Percentiles rank a stretch among this genome's conserved stretches.
These are phyloP conservation scores for Bubo blakistoni DNA, from an alignment of 2,113 vertebrate genomes.

Conservation along the genomic window DNA sequence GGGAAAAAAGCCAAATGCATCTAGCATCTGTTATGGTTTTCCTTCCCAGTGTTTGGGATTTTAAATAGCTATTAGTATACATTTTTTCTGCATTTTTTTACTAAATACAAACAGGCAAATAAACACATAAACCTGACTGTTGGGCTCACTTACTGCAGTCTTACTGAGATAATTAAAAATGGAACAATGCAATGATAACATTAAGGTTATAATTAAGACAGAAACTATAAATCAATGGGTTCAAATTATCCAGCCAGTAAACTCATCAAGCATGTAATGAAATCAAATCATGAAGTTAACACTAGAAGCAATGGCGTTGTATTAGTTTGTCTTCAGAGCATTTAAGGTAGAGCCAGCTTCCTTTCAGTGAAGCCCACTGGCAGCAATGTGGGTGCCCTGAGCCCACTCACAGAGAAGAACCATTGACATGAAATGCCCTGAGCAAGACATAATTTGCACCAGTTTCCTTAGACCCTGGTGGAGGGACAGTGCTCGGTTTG, in stretches of 20 bases:
- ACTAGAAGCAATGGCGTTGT: not conserved
- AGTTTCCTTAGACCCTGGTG: not conserved
- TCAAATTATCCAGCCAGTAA: not conserved
- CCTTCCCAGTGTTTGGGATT: not conserved
- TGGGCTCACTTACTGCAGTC: not conserved
- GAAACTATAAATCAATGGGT: conserved; percentile 17
- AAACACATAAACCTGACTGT: not conserved
- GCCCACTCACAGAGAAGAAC: not conserved
- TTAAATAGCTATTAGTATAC: not conserved
- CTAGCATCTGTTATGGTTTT: not conserved
- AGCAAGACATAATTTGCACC: not conserved
- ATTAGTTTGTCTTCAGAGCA: not conserved
- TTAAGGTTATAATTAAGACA: not conserved
- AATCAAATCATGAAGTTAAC: not conserved
- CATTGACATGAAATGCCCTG: not conserved
- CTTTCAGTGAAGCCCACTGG: not conserved
- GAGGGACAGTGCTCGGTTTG: fast-evolving
- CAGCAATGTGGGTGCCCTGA: fast-evolving
- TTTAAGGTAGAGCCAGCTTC: not conserved
- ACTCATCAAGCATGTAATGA: not conserved
- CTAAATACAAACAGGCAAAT: not conserved
- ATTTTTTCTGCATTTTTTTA: not conserved
- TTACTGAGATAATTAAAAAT: not conserved
- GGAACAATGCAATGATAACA: not conserved
- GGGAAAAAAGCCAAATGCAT: not conserved